phyloP scores from a whole-genome alignment of 2,888 invertebrate species.

The Scaptomyza tumidula region DNA sequence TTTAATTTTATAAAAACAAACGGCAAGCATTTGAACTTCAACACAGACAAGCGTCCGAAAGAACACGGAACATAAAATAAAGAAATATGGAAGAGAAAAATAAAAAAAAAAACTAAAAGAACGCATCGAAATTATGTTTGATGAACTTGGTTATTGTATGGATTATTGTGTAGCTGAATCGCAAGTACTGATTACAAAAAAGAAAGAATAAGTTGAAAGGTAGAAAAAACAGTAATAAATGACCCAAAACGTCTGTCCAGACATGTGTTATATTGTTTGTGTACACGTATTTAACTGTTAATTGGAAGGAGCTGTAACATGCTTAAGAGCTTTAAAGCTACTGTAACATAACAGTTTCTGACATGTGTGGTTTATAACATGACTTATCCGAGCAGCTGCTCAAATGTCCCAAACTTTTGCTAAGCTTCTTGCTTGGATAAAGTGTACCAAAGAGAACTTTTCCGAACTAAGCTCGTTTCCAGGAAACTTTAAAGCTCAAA shows the following conservation, averaged over 20 bases:
- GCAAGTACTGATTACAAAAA: background rate
- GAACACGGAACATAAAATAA: constrained; percentile 5
- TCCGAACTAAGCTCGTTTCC: background rate
- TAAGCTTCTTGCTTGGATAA: background rate
- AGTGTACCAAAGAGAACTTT: background rate
- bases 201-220: background rate
- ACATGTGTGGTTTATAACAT: background rate
- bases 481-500: background rate
- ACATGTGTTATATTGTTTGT: background rate
- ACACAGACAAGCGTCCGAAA: constrained; percentile 34
- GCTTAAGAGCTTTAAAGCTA: background rate
- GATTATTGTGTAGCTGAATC: background rate
- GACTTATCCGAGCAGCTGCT: background rate
- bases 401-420: background rate
- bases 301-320: background rate
- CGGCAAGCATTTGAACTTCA: constrained; percentile 53
- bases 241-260: too few relatives aligned
- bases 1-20: constrained; percentile 77
- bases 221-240: background rate
- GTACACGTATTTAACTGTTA: background rate
- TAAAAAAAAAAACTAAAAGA: background rate
- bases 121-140: constrained; percentile 4
- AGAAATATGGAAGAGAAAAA: background rate
- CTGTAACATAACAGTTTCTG: background rate
- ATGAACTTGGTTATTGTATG: constrained; percentile 5